Conservation (phyloP, 92 coral and sea anemone species). For the Plumapathes pennacea region DNA sequence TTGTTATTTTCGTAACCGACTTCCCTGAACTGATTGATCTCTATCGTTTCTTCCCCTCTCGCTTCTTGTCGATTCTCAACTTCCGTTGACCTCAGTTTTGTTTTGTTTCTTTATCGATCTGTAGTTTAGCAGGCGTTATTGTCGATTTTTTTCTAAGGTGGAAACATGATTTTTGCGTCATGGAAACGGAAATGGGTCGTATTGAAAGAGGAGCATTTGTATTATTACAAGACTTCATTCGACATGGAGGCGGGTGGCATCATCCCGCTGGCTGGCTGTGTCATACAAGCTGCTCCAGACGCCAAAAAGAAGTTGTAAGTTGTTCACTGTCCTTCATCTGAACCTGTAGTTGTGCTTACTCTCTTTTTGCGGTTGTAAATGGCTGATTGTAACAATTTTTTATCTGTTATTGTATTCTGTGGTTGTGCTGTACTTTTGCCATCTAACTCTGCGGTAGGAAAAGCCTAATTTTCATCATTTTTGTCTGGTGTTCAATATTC, state of each 20-base stretch:
- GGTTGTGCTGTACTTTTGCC: no score
- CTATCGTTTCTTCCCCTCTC: no score
- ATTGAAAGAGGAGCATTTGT: conserved; percentile 76
- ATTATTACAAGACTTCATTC: conserved; percentile 92
- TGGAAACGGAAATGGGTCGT: conserved; percentile 98
- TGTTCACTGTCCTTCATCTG: no score
- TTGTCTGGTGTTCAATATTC: no score
- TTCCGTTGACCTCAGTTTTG: neutral
- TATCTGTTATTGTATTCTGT: no score
- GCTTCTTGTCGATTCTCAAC: no score
- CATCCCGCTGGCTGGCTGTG: conserved; percentile 52
- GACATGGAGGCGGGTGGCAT: conserved; percentile 92
- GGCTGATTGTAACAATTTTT: no score
- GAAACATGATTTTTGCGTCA: conserved; percentile 62
- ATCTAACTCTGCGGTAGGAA: no score
- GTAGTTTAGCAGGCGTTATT: neutral
- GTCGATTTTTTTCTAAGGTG: conserved; percentile 49
- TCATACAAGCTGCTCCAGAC: conserved; percentile 70
- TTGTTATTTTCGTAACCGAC: no score
- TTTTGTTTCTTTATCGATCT: neutral
- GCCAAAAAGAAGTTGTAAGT: conserved; percentile 79
- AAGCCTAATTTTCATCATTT: no score
- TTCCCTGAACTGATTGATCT: no score
- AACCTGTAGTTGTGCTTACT: neutral
- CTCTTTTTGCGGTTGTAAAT: no score